phyloP scores from a whole-genome alignment of 2,113 vertebrate species.

The Epinephelus cyanopodus region DNA sequence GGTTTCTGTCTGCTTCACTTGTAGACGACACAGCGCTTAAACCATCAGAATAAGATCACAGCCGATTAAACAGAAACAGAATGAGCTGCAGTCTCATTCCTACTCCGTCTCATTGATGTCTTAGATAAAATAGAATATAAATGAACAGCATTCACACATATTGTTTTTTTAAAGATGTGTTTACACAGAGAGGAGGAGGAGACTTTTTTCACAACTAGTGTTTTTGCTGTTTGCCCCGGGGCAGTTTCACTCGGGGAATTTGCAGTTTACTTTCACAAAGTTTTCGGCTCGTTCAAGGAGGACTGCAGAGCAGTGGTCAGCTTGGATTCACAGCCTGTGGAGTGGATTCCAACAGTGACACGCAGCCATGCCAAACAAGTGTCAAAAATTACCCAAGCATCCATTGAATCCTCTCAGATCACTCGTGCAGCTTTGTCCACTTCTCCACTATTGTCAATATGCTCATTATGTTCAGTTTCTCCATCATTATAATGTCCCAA shows the following conservation, averaged over 20 bases:
- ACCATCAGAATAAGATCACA: constrained; percentile 46
- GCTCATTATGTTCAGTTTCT: neutral
- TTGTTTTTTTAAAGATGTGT: constrained; percentile 20
- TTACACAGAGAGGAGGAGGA: neutral
- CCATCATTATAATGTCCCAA: neutral
- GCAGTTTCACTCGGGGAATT: neutral
- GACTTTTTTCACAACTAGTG: neutral
- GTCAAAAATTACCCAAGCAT: neutral
- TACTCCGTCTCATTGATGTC: neutral
- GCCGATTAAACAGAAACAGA: constrained; percentile 30
- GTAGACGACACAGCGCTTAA: constrained; percentile 31
- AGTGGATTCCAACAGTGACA: neutral
- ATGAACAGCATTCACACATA: constrained; percentile 10
- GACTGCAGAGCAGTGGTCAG: neutral
- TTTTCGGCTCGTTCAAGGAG: neutral
- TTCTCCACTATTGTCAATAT: too few species aligned
- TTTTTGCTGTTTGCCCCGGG: neutral
- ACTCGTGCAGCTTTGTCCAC: neutral
- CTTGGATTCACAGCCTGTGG: neutral
- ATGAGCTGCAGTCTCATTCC: constrained; percentile 27
- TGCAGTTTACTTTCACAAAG: neutral
- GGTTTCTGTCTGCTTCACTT: constrained; percentile 38
- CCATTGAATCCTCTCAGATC: neutral
- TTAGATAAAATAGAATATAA: constrained; percentile 24
- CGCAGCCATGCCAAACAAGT: neutral